phyloP scores from a whole-genome alignment of 2,797 vertebrate genomes.

The Lepilemur septentrionalis region DNA sequence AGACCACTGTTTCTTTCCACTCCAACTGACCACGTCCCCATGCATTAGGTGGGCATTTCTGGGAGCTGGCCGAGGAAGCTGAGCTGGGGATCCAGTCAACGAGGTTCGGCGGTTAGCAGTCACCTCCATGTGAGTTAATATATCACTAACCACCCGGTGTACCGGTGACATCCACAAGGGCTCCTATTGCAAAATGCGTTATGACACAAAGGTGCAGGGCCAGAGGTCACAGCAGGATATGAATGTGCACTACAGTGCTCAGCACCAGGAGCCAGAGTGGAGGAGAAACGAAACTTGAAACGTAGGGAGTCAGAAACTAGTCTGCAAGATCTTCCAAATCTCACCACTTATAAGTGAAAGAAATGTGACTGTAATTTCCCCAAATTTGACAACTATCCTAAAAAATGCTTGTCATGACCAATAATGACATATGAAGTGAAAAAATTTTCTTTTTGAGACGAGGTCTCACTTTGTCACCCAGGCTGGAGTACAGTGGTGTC shows the following conservation, averaged over 20 bases:
- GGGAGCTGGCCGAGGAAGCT: fast-evolving
- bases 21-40: not conserved
- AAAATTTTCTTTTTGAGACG: not conserved
- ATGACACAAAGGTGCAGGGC: not conserved
- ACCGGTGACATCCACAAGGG: not conserved
- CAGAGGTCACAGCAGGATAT: not conserved
- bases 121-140: not conserved
- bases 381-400: not conserved
- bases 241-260: fast-evolving
- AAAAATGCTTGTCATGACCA: not conserved
- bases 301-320: not conserved
- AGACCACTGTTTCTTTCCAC: not conserved
- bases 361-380: not conserved
- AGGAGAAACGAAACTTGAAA: not conserved
- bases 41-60: not conserved
- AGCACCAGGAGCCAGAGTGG: not conserved
- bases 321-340: not conserved
- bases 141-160: not conserved
- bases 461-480: not conserved
- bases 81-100: not conserved
- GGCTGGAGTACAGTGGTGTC: not conserved
- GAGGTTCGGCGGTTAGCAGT: not conserved
- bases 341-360: not conserved
- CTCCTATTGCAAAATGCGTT: not conserved
- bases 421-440: not conserved